A percentile compares a stretch with the other conserved stretches of the same genome.
Conservation (phyloP, 1,140 invertebrate genomes). For the Acromyrmex charruanus region DNA sequence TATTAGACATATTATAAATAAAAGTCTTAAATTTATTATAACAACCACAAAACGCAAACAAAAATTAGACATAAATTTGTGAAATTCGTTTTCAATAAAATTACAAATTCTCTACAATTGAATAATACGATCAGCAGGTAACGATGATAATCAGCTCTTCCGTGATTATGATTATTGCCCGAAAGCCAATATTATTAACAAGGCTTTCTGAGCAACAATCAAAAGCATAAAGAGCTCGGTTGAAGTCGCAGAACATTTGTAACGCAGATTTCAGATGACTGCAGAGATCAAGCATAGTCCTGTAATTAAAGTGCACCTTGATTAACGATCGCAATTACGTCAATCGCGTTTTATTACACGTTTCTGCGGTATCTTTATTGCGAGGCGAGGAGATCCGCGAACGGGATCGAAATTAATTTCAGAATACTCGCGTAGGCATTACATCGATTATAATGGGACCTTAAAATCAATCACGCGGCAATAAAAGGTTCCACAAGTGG, state of each 20-base stretch:
- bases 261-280: background rate
- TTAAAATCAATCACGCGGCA: slow-evolving; percentile 46
- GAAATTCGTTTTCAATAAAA: background rate
- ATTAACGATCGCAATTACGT: background rate
- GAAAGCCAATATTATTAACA: slow-evolving; percentile 85
- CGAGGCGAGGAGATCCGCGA: background rate
- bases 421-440: background rate
- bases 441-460: background rate
- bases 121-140: background rate
- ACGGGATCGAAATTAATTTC: slow-evolving; percentile 25
- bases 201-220: slow-evolving; percentile 88
- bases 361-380: background rate
- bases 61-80: background rate
- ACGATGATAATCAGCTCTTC: slow-evolving; percentile 80
- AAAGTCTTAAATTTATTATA: background rate
- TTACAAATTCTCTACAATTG: background rate
- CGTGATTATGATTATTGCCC: slow-evolving; percentile 87
- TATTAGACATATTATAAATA: background rate
- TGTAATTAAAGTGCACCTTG: slow-evolving; percentile 29
- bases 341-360: background rate
- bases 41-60: background rate
- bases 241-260: background rate
- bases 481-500: slow-evolving; percentile 1
- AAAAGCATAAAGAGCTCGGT: slow-evolving; percentile 86
- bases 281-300: background rate